Evolutionary conservation across 2,113 vertebrate species (phyloP), one percentile per base, ranked within the genome.

Genomic region (Electrona antarctica): DNA sequence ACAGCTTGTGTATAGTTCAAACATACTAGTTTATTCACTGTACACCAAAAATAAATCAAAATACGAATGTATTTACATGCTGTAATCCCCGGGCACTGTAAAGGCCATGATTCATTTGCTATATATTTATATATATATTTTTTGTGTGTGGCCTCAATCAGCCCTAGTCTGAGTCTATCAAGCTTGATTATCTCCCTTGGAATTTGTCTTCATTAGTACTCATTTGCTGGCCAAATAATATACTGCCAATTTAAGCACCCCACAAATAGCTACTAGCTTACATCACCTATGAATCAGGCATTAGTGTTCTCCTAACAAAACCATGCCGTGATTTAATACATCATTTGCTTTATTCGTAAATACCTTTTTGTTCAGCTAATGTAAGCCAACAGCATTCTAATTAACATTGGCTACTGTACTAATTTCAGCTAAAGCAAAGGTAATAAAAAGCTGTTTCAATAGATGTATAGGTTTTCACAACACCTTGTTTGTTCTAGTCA

Each of bases 1-100:
- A 57, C 66, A 54, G 76, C 65, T 67, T 58, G 67, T 79, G 67
- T 60, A 64, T 52, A 48, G 52, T 63, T 64, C 73, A 54, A 3
- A 8, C 60, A 14, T 58, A 56, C 70, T 71, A 60, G 48, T 71
- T 75, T 75, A 46, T 67, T 50, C 7, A 8, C 46, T 57, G 21
- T 28, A 57, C 56, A 13, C 52, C 0, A 5, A 3, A 11, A 21
- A 21, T 21, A 45, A 41, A 64, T 29, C 33, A 60, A 13, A 10
- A 29, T 67, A 45, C 58, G 52, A 52, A 45, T 67, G 64, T 55
- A 61, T 74, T 78, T 70, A 74, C 29, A 68, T 45, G 15, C 51
- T 64, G 62, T 10, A 41, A 3, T 73, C 62, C 61, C 75, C 64
- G 46, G 67, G 47, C 15, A 11, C 47, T 8, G 54, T 15, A 41